phyloP scores from a whole-genome alignment of 2,888 invertebrate species.

The Leucophora obtusa region DNA sequence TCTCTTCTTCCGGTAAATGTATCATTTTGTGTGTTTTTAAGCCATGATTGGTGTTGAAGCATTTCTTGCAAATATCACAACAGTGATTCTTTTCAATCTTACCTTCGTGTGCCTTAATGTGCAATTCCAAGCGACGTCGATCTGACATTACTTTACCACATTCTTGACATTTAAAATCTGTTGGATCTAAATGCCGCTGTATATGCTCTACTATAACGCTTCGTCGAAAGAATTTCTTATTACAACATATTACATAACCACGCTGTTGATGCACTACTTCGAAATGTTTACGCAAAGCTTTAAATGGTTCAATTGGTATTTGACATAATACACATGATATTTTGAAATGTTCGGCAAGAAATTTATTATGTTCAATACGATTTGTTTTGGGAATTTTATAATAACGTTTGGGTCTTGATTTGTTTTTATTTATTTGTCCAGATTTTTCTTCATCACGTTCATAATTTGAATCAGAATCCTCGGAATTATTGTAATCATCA shows the following conservation, averaged over 20 bases:
- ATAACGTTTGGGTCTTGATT: conserved; percentile 1
- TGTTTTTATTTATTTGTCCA: not conserved
- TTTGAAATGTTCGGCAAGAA: conserved; percentile 72
- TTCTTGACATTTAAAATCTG: conserved; percentile 74
- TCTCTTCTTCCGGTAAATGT: conserved; percentile 75
- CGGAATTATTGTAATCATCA: not conserved
- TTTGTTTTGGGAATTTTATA: conserved; percentile 45
- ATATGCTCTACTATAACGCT: conserved; percentile 76
- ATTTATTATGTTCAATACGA: conserved; percentile 71
- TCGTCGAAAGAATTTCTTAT: conserved; percentile 74
- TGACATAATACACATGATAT: conserved; percentile 73
- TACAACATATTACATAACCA: conserved; percentile 75
- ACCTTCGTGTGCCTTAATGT: conserved; percentile 70
- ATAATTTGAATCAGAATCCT: conserved; percentile 6
- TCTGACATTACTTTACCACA: conserved; percentile 73
- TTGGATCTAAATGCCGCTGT: conserved; percentile 74
- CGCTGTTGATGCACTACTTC: conserved; percentile 65
- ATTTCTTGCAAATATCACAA: conserved; percentile 75
- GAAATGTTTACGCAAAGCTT: conserved; percentile 67
- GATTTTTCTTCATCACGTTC: conserved; percentile 13
- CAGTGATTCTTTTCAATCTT: conserved; percentile 69
- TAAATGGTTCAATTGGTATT: conserved; percentile 63
- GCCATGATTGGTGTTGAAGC: conserved; percentile 69
- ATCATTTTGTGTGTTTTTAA: conserved; percentile 73
- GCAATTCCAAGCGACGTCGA: conserved; percentile 72